Conservation (phyloP, 2,113 vertebrate species). For the Barbus barbus region DNA sequence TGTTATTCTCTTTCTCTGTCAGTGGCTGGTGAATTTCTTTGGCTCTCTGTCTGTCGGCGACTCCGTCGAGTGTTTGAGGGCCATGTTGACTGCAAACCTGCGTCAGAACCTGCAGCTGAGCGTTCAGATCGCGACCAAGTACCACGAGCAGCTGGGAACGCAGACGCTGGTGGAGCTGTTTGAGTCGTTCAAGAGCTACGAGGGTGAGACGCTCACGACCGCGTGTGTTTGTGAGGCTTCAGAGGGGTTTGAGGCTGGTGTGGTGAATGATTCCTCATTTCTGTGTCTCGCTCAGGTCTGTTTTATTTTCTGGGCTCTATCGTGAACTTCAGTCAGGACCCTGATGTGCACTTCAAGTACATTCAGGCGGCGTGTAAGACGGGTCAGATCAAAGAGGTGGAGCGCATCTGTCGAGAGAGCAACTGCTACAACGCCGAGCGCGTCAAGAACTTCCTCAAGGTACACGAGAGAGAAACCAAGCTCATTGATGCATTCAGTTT, state of each 20-base stretch:
- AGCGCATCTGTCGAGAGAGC: constrained; percentile 91
- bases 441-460: constrained; percentile 95
- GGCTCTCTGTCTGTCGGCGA: constrained; percentile 90
- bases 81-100: constrained; percentile 89
- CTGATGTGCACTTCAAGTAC: constrained; percentile 93
- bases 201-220: constrained; percentile 75
- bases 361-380: constrained; percentile 93
- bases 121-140: constrained; percentile 91
- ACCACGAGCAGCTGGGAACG: constrained; percentile 90
- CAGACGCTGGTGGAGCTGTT: constrained; percentile 89
- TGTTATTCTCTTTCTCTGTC: constrained; percentile 3
- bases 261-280: neutral
- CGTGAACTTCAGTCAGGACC: constrained; percentile 95
- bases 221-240: neutral
- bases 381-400: constrained; percentile 95
- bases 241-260: neutral
- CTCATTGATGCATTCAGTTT: neutral
- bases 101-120: constrained; percentile 90
- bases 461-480: neutral
- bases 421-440: constrained; percentile 89
- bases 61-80: constrained; percentile 87
- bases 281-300: constrained; percentile 75
- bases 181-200: constrained; percentile 92
- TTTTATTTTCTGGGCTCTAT: constrained; percentile 95
- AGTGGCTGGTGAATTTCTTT: constrained; percentile 94